Evolutionary conservation across 2,113 vertebrate species (phyloP).

Genomic region (Halichoeres trimaculatus): DNA sequence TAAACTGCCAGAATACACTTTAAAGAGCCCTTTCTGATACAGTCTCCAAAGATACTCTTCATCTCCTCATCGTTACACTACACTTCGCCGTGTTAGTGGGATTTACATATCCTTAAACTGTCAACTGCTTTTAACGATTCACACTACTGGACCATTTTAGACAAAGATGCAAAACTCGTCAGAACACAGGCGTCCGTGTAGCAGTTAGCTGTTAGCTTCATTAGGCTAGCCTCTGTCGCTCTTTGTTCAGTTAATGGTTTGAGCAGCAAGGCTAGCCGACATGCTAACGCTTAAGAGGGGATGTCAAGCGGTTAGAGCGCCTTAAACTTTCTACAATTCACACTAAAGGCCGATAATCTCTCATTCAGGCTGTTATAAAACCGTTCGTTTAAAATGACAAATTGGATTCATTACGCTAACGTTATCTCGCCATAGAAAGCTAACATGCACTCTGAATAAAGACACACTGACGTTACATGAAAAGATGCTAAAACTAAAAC

Average conservation of each 20-base stretch:
- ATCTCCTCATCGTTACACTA: no score
- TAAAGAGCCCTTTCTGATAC: no score
- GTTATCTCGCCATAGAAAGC: conserved; percentile 58
- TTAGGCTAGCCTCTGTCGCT: conserved; percentile 50
- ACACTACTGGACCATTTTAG: no score
- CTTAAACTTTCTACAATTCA: neutral
- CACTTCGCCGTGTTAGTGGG: no score
- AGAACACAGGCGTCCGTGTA: neutral
- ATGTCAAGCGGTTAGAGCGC: neutral
- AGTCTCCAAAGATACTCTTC: no score
- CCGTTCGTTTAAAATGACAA: neutral
- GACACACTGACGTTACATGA: conserved; percentile 43
- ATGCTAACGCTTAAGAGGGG: conserved; percentile 22
- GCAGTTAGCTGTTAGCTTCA: conserved; percentile 52
- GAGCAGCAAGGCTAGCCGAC: conserved; percentile 45
- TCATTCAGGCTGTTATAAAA: neutral
- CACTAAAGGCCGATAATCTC: neutral
- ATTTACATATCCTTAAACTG: no score
- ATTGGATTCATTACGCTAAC: conserved; percentile 49
- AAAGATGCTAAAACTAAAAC: conserved; percentile 53
- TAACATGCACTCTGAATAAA: conserved; percentile 72
- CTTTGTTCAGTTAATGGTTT: conserved; percentile 69
- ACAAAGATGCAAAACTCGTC: no score
- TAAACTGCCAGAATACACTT: no score
- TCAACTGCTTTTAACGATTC: no score